Evolutionary conservation across 2,888 invertebrate species (phyloP).

Genomic region (Sphaerolaimus hirsutus): DNA sequence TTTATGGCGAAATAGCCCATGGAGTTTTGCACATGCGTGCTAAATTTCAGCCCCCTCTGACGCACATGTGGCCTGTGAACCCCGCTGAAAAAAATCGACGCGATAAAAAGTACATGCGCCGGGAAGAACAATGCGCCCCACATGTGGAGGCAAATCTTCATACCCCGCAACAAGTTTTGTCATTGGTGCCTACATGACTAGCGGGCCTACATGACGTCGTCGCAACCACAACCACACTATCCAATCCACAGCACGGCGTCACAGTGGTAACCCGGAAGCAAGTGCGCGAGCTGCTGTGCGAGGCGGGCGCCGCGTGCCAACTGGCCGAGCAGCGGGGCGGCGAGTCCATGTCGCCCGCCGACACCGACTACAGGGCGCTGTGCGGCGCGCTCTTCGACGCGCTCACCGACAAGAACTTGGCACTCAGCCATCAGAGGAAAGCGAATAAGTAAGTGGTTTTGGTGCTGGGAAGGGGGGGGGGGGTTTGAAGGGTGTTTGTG

Average conservation of each 20-base stretch:
- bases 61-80: no score
- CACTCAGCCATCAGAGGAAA: constrained; percentile 56
- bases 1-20: no score
- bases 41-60: no score
- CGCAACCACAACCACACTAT: no score
- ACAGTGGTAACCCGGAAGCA: neutral
- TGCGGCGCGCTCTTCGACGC: constrained; percentile 55
- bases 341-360: no score
- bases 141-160: neutral
- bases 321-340: neutral
- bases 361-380: constrained; percentile 45
- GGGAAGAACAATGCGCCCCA: neutral
- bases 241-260: neutral
- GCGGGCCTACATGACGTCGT: no score
- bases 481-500: neutral
- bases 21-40: no score
- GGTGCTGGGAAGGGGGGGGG: neutral
- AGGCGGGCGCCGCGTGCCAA: constrained; percentile 29
- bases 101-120: no score
- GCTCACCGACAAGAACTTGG: constrained; percentile 57
- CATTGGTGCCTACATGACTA: no score
- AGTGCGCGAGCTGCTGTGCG: constrained; percentile 50
- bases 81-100: no score
- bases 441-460: constrained; percentile 43
- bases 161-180: neutral